Evolutionary conservation across 2,888 invertebrate species (phyloP).

Genomic region (Athetis lepigone): DNA sequence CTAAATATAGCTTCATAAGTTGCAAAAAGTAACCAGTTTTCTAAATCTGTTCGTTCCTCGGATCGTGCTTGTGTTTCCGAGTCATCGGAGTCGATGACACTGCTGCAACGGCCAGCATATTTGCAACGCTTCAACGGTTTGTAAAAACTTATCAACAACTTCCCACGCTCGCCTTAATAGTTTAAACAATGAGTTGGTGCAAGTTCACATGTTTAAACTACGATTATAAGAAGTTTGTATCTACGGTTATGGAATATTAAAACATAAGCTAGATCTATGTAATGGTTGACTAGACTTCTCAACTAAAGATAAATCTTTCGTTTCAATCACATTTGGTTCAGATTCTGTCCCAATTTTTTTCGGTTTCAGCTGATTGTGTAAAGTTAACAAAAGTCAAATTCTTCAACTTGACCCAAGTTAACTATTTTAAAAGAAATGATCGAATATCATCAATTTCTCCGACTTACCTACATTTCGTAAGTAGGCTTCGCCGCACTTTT

Average conservation of each 20-base stretch:
- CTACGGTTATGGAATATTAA: slow-evolving; percentile 32
- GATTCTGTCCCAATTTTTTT: neutral
- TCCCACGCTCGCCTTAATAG: slow-evolving; percentile 76
- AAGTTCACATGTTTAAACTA: slow-evolving; percentile 47
- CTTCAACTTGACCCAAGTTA: neutral
- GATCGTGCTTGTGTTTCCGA: slow-evolving; percentile 59
- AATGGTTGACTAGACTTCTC: neutral
- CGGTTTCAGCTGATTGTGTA: neutral
- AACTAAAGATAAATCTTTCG: neutral
- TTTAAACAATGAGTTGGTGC: slow-evolving; percentile 48
- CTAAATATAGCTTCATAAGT: slow-evolving; percentile 18
- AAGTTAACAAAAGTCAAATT: neutral
- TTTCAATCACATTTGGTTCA: neutral
- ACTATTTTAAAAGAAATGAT: slow-evolving; percentile 27
- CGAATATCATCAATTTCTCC: slow-evolving; percentile 63
- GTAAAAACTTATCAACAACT: slow-evolving; percentile 73
- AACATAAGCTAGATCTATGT: slow-evolving; percentile 8
- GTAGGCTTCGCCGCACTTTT: slow-evolving; percentile 73
- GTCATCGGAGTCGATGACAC: slow-evolving; percentile 75
- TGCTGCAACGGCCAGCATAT: slow-evolving; percentile 74
- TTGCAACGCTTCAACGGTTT: slow-evolving; percentile 80
- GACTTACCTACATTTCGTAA: slow-evolving; percentile 74
- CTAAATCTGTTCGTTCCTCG: slow-evolving; percentile 40
- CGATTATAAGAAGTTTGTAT: slow-evolving; percentile 41
- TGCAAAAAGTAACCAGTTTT: slow-evolving; percentile 32